Evolutionary conservation across 30 jellyfish, hydroid and myxozoan genomes (phyloP).

Genomic region (Aurelia sp.): DNA sequence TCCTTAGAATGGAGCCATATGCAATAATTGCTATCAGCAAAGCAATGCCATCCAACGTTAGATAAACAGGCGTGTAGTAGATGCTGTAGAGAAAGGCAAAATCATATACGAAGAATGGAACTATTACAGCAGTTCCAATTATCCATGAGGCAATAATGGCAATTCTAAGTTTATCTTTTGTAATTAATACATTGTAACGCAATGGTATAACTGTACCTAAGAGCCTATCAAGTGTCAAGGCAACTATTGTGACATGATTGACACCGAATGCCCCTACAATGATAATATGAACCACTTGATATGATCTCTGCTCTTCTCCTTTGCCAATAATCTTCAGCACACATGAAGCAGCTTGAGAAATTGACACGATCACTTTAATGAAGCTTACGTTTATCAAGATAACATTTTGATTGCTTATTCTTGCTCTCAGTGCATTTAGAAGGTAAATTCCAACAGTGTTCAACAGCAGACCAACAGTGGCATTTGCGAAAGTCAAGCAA

Average conservation of each 20-base stretch:
- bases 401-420: constrained; percentile 12
- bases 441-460: constrained; percentile 45
- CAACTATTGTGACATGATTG: constrained; percentile 37
- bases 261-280: constrained; percentile 67
- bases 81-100: constrained; percentile 35
- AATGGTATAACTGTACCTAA: constrained; percentile 22
- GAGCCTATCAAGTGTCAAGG: constrained; percentile 45
- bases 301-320: constrained; percentile 16
- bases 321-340: constrained; percentile 6
- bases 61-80: constrained; percentile 42
- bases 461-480: constrained; percentile 25
- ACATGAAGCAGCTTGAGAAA: constrained; percentile 15
- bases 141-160: constrained; percentile 40
- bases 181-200: constrained; percentile 1
- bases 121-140: constrained; percentile 40
- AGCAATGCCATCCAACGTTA: constrained; percentile 28
- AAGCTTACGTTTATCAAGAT: constrained; percentile 36
- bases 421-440: neutral
- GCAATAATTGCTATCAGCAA: constrained; percentile 21
- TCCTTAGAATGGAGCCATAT: constrained; percentile 28
- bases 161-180: constrained; percentile 10
- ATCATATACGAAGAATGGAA: constrained; percentile 38
- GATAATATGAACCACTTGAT: constrained; percentile 25
- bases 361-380: constrained; percentile 7
- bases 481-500: neutral